Evolutionary conservation across 2,888 invertebrate genomes (phyloP), one percentile per base, ranked within the genome.

Genomic region (Ctena decussata): DNA sequence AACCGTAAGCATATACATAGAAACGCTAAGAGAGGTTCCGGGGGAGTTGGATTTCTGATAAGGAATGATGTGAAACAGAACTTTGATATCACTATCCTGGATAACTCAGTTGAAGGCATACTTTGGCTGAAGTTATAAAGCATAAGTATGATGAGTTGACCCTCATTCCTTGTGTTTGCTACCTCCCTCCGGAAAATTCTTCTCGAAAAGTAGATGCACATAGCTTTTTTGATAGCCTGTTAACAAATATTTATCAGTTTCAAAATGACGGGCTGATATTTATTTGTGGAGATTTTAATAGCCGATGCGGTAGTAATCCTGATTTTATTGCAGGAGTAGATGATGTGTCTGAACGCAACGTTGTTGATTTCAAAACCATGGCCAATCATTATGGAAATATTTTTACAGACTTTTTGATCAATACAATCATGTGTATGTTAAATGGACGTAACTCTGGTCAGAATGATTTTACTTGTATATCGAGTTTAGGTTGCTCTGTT

Each of bases 291-390:
- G 76, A 81, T 30, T 76, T 81, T 39, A 81, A 76, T 71, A 37
- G 71, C 12, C 15, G 76, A 27, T 77, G 69, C 27, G 76, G 76
- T 3, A 53, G 71, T 27, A 24, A 30, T 12, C n/a, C 70, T 11
- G 81, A 77, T 49, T 71, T 65, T 39, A 60, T 81, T 37, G 81
- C 70, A 46, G 76, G 81, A 18, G 81, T 76, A 6, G 81, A 81
- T 76, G 71, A 71, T n/a, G 53, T 81, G 18, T 21, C 21, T 39
- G 41, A 57, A 21, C 69, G 75, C 18, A 70, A 81, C 18, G 39
- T 81, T 21, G 75, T 80, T 27, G 46, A 46, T 21, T 44, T 44
- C 5, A 75, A 80, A 32, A 21, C 5, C 49, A 37, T 24, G 15
- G 32, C 57, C 0, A 81, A 77, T 30, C 76, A 53, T 41, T 70